Evolutionary conservation across 2,113 vertebrate genomes (phyloP).

Genomic region (Takifugu flavidus): DNA sequence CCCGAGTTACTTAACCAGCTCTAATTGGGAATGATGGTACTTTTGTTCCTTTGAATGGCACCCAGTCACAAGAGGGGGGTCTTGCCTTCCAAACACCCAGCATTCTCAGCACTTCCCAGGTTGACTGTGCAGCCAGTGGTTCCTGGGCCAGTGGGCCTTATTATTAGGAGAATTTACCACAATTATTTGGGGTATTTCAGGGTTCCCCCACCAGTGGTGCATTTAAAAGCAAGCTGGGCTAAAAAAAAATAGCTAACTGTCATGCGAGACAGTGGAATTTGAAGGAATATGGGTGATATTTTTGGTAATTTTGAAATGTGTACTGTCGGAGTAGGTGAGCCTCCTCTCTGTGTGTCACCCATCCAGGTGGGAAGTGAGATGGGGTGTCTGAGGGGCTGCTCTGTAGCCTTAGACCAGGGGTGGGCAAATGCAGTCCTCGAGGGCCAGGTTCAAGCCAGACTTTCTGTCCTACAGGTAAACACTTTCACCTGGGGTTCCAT

Average conservation of each 20-base stretch:
- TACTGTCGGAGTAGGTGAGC: slow-evolving; percentile 12
- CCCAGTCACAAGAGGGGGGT: slow-evolving; percentile 60
- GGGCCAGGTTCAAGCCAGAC: too few species aligned
- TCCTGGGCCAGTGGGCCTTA: slow-evolving; percentile 34
- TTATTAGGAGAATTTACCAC: slow-evolving; percentile 36
- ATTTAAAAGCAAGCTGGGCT: too few species aligned
- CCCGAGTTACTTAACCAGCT: slow-evolving; percentile 40
- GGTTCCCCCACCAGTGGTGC: not conserved
- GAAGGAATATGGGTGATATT: not conserved
- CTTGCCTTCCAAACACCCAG: slow-evolving; percentile 50
- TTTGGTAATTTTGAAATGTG: not conserved
- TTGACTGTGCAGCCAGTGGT: slow-evolving; percentile 53
- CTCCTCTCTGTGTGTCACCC: slow-evolving; percentile 34
- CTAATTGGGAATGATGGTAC: slow-evolving; percentile 67
- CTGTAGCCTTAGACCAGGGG: too few species aligned
- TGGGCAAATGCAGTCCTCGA: too few species aligned
- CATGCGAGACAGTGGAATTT: too few species aligned
- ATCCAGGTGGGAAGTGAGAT: slow-evolving; percentile 12
- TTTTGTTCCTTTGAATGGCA: slow-evolving; percentile 64
- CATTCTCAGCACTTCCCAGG: slow-evolving; percentile 48
- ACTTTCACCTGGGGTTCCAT: too few species aligned
- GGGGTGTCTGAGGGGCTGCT: slow-evolving; percentile 41
- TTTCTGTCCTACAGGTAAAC: too few species aligned
- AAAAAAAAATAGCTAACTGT: too few species aligned
- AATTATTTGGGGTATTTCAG: slow-evolving; percentile 43